Conservation (phyloP, 1,140 invertebrate genomes). For the Pogonus chalceus region DNA sequence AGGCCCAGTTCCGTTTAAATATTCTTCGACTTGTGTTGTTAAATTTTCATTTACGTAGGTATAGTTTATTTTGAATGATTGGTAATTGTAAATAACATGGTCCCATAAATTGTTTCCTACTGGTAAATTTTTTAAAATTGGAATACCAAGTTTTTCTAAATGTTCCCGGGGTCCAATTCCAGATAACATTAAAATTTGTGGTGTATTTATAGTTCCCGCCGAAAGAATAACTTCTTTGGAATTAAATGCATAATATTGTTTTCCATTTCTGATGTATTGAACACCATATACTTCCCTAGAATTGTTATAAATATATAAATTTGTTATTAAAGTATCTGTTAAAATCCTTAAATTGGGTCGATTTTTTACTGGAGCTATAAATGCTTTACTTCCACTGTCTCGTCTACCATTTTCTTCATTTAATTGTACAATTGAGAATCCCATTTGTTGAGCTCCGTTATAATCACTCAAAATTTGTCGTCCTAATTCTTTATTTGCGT, state of each 20-base stretch:
- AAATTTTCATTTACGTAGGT: conserved; percentile 9
- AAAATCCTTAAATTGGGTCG: conserved; percentile 44
- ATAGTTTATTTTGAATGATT: conserved; percentile 12
- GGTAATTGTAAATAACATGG: conserved; percentile 24
- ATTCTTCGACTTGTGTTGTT: neutral
- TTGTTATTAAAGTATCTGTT: conserved; percentile 33
- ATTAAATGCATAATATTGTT: conserved; percentile 32
- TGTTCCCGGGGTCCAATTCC: conserved; percentile 44
- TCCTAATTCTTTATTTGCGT: conserved; percentile 22
- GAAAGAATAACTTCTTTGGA: conserved; percentile 48
- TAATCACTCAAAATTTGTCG: conserved; percentile 25
- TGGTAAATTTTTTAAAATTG: conserved; percentile 38
- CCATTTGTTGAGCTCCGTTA: conserved; percentile 28
- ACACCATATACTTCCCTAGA: conserved; percentile 50
- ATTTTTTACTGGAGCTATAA: conserved; percentile 40
- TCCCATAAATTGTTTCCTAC: conserved; percentile 53
- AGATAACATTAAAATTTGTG: conserved; percentile 47
- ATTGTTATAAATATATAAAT: conserved; percentile 43
- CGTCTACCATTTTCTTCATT: conserved; percentile 40
- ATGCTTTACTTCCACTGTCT: conserved; percentile 47
- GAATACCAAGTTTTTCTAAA: conserved; percentile 33
- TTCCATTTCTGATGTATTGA: conserved; percentile 35
- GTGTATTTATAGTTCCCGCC: conserved; percentile 37
- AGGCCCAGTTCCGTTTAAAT: neutral
- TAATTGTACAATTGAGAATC: conserved; percentile 35